Conservation (phyloP, 2,797 vertebrate genomes). For the Enteromius afrohamiltoni region DNA sequence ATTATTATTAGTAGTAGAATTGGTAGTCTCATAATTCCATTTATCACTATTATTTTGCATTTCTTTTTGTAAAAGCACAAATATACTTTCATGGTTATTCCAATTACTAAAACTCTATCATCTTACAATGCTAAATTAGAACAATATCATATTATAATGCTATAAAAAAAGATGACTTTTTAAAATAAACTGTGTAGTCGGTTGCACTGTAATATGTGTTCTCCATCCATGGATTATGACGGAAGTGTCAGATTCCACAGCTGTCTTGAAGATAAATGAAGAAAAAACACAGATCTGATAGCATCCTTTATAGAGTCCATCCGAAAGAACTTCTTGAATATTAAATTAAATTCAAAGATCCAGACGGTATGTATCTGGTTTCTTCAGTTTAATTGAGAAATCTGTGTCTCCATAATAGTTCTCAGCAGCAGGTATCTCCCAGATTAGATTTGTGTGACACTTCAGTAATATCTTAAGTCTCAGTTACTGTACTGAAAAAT, state of each 20-base stretch:
- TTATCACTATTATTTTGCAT: too few relatives aligned
- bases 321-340: slow-evolving; percentile 56
- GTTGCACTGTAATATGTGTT: slow-evolving; percentile 54
- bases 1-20: too few relatives aligned
- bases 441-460: slow-evolving; percentile 30
- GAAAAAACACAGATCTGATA: slow-evolving; percentile 71
- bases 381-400: slow-evolving; percentile 74
- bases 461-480: slow-evolving; percentile 61
- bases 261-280: slow-evolving; percentile 70
- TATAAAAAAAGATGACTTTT: neutral
- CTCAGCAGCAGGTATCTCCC: slow-evolving; percentile 39
- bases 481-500: slow-evolving; percentile 63
- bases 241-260: slow-evolving; percentile 71
- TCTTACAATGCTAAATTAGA: too few relatives aligned
- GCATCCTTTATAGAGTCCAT: slow-evolving; percentile 58
- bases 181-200: slow-evolving; percentile 5
- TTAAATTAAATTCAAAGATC: slow-evolving; percentile 50
- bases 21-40: too few relatives aligned
- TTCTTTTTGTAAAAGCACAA: too few relatives aligned
- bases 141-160: too few relatives aligned
- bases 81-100: too few relatives aligned
- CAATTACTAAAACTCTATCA: too few relatives aligned
- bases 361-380: slow-evolving; percentile 53
- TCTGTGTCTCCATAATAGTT: slow-evolving; percentile 60
- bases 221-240: slow-evolving; percentile 47